phyloP scores from a whole-genome alignment of 2,888 invertebrate species.

The Temnothorax rugatulus region DNA sequence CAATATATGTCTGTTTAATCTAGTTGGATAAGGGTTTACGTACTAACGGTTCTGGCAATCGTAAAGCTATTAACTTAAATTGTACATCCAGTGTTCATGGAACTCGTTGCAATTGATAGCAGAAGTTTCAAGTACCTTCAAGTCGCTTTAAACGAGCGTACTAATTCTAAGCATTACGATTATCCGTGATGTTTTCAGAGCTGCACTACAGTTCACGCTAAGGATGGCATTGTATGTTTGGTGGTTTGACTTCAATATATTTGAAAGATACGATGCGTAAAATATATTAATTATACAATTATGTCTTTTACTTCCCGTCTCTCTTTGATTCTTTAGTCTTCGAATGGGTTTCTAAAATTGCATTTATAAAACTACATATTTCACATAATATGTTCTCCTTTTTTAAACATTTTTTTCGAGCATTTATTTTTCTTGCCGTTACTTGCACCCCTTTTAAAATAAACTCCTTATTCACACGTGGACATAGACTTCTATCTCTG shows the following conservation, averaged over 20 bases:
- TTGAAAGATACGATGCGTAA: not conserved
- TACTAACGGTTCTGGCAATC: not conserved
- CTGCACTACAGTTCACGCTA: not conserved
- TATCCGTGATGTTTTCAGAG: not conserved
- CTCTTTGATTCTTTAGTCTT: not conserved
- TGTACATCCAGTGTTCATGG: not conserved
- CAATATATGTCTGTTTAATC: constrained; percentile 4
- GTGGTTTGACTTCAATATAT: not conserved
- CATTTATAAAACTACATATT: not conserved
- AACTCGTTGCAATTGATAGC: constrained; percentile 22
- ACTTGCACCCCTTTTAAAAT: not conserved
- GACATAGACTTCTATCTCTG: not conserved
- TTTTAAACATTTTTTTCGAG: not conserved
- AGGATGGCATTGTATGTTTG: not conserved
- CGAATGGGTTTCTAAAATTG: not conserved
- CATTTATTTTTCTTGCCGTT: not conserved
- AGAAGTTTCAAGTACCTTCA: constrained; percentile 12
- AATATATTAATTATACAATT: not conserved
- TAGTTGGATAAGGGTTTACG: not conserved
- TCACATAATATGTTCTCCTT: not conserved
- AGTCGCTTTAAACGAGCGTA: not conserved
- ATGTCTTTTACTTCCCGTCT: not conserved
- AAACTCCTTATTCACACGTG: not conserved
- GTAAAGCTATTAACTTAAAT: constrained; percentile 2
- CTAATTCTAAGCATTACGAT: not conserved